Evolutionary conservation across 2,888 invertebrate species (phyloP).

Genomic region (Hirtodrosophila cameraria): DNA sequence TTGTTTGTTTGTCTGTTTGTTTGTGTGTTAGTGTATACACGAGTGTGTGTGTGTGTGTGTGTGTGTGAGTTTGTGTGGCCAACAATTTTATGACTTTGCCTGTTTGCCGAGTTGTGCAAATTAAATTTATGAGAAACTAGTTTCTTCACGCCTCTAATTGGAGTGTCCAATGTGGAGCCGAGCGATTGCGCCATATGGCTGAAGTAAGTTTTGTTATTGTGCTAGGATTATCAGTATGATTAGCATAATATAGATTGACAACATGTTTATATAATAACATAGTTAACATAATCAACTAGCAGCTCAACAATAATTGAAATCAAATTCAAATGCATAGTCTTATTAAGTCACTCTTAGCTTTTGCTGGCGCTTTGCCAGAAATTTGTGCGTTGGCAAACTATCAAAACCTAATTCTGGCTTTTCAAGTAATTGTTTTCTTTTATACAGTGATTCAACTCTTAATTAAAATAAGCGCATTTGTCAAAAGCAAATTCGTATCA

Average conservation of each 20-base stretch:
- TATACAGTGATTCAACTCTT: no score
- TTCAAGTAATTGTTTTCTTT: no score
- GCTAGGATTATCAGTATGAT: neutral
- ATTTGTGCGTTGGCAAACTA: no score
- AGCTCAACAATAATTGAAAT: no score
- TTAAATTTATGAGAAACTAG: constrained; percentile 70
- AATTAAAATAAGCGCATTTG: no score
- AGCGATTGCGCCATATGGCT: constrained; percentile 23
- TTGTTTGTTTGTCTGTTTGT: constrained; percentile 36
- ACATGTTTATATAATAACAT: neutral
- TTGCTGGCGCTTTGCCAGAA: no score
- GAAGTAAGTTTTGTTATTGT: neutral
- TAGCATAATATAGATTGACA: neutral
- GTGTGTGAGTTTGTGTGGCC: constrained; percentile 21
- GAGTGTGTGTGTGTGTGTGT: constrained; percentile 1
- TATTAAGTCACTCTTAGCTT: no score
- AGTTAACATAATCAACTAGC: no score
- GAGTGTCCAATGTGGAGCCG: constrained; percentile 37
- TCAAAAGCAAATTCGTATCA: neutral
- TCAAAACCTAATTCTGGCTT: no score
- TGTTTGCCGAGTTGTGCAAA: constrained; percentile 67
- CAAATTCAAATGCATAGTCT: no score
- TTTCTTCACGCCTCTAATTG: constrained; percentile 68
- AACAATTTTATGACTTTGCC: constrained; percentile 67
- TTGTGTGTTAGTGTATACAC: neutral